Evolutionary conservation across 2,797 vertebrate species (phyloP).

Genomic region (Champsocephalus gunnari): DNA sequence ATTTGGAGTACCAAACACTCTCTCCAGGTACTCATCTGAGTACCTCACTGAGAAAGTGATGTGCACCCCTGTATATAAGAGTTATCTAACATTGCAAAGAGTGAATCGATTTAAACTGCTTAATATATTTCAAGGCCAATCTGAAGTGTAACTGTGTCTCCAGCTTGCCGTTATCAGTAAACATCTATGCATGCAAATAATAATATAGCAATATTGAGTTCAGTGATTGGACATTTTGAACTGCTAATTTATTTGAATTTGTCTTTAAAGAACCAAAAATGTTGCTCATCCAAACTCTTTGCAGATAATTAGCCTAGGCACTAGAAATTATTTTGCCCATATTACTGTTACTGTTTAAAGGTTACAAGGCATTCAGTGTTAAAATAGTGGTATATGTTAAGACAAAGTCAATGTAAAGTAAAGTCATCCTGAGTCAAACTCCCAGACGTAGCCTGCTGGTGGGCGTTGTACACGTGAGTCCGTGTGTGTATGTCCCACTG

Average conservation of each 20-base stretch:
- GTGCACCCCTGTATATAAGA: background rate
- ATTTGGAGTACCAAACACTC: too few relatives aligned
- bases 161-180: background rate
- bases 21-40: too few relatives aligned
- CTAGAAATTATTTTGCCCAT: background rate
- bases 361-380: background rate
- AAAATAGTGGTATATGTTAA: background rate
- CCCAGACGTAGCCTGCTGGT: too few relatives aligned
- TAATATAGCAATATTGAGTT: background rate
- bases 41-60: too few relatives aligned
- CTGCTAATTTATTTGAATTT: background rate
- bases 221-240: background rate
- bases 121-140: conserved; percentile 2
- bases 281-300: background rate
- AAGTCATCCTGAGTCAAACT: background rate
- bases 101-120: conserved; percentile 3
- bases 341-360: background rate
- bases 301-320: background rate
- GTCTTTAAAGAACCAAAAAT: background rate
- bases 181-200: background rate
- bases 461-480: background rate
- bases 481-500: background rate
- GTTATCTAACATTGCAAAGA: background rate
- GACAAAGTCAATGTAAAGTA: background rate
- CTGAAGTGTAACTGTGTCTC: conserved; percentile 2